These are phyloP conservation scores for Lucifuga dentata DNA, from an alignment of 2,113 vertebrate genomes.

Conservation along the genomic window DNA sequence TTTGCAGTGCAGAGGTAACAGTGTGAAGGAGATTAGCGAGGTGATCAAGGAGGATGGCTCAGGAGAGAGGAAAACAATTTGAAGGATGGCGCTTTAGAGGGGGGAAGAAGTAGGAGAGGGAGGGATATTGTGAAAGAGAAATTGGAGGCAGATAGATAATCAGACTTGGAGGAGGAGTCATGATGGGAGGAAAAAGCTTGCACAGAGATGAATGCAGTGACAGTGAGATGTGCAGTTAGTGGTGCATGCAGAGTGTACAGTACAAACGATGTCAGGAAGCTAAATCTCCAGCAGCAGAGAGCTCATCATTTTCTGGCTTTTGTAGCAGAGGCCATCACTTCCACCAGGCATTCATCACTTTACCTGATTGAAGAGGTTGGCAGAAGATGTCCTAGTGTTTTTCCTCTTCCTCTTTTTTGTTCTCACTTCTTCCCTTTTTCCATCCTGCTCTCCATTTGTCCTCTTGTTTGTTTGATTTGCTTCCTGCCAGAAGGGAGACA, in stretches of 20 bases:
- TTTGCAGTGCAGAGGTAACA: slow-evolving; percentile 13
- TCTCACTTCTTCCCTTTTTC: slow-evolving; percentile 9
- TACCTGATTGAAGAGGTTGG: slow-evolving; percentile 55
- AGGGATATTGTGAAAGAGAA: slow-evolving; percentile 39
- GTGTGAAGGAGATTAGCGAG: slow-evolving; percentile 18
- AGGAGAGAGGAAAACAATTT: slow-evolving; percentile 47
- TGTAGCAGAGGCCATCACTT: slow-evolving; percentile 17
- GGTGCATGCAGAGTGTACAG: slow-evolving; percentile 16
- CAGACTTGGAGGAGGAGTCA: slow-evolving; percentile 42
- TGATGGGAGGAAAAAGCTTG: slow-evolving; percentile 29
- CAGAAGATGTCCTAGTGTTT: slow-evolving; percentile 36
- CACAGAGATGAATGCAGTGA: slow-evolving; percentile 37
- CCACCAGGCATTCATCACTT: neutral
- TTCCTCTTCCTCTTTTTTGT: slow-evolving; percentile 6
- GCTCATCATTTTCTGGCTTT: slow-evolving; percentile 23
- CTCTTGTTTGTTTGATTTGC: slow-evolving; percentile 70
- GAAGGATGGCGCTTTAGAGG: slow-evolving; percentile 32
- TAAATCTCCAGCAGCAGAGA: slow-evolving; percentile 19
- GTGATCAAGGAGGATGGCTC: slow-evolving; percentile 43
- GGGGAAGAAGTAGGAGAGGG: slow-evolving; percentile 30
- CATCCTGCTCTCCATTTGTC: slow-evolving; percentile 53
- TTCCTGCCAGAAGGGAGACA: slow-evolving; percentile 69
- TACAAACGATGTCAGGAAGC: neutral
- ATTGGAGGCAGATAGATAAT: slow-evolving; percentile 51
- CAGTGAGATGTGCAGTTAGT: slow-evolving; percentile 11